Conservation (phyloP, 2,888 invertebrate species). For the Buathra laborator region DNA sequence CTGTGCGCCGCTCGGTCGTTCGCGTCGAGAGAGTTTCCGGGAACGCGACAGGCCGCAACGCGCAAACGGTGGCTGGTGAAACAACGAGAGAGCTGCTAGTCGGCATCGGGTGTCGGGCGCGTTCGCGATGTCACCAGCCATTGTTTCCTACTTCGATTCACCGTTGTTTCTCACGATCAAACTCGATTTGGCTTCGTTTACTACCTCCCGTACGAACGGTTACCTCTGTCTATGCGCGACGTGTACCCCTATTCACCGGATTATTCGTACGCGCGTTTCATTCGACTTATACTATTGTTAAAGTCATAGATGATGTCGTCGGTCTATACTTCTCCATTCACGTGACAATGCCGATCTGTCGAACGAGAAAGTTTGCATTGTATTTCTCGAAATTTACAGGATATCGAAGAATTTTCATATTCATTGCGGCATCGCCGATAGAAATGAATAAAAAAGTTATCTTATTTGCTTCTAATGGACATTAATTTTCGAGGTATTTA, state of each 20-base stretch:
- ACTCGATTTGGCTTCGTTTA: constrained; percentile 66
- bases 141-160: constrained; percentile 60
- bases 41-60: constrained; percentile 22
- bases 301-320: constrained; percentile 2
- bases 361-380: too few species aligned
- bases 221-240: neutral
- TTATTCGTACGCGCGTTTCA: constrained; percentile 20
- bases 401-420: too few species aligned
- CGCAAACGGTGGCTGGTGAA: constrained; percentile 18
- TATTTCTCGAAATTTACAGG: too few species aligned
- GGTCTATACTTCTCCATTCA: neutral
- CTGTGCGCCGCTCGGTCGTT: neutral
- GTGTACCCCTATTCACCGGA: constrained; percentile 15
- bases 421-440: too few species aligned
- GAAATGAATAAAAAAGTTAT: too few species aligned
- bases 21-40: constrained; percentile 34
- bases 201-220: constrained; percentile 1
- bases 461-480: too few species aligned
- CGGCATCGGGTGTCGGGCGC: constrained; percentile 41
- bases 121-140: constrained; percentile 54
- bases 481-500: too few species aligned
- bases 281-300: constrained; percentile 5
- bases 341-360: neutral
- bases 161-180: constrained; percentile 67
- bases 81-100: constrained; percentile 25